Evolutionary conservation across 1,140 invertebrate genomes (phyloP).

Genomic region (Aricia agestis): DNA sequence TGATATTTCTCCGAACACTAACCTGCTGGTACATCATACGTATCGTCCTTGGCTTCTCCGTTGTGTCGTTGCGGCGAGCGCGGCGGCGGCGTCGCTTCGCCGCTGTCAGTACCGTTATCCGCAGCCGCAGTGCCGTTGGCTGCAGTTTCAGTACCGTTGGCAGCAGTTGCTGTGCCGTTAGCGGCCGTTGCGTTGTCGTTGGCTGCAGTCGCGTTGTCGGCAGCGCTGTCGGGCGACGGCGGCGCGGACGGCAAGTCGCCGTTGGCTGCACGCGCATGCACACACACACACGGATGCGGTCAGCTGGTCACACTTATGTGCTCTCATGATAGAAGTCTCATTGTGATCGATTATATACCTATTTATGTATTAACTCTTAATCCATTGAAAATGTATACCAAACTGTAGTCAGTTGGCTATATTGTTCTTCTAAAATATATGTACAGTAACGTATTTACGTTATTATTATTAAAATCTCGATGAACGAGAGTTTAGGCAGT

Average conservation of each 20-base stretch:
- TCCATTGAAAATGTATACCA: too few relatives aligned
- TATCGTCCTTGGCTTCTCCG: conserved; percentile 83
- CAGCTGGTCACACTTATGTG: neutral
- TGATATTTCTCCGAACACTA: conserved; percentile 67
- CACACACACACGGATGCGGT: conserved; percentile 24
- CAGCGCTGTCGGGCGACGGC: conserved; percentile 29
- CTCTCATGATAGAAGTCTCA: neutral
- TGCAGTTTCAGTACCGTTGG: neutral
- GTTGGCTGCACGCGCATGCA: conserved; percentile 29
- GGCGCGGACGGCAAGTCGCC: conserved; percentile 22
- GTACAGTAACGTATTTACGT: too few relatives aligned
- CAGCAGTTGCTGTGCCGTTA: conserved; percentile 27
- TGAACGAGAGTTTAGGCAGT: too few relatives aligned
- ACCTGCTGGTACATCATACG: conserved; percentile 90
- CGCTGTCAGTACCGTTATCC: neutral
- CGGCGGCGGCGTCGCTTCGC: neutral
- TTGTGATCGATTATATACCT: too few relatives aligned
- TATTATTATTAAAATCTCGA: too few relatives aligned
- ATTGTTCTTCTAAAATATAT: too few relatives aligned
- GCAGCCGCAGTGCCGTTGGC: neutral
- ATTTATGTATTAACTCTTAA: too few relatives aligned
- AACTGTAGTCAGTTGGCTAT: too few relatives aligned
- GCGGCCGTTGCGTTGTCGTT: conserved; percentile 57
- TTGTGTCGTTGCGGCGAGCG: conserved; percentile 29
- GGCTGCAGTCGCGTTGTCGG: conserved; percentile 27